Base-by-base conservation (phyloP, 1,140 invertebrate species). In the Semibalanus balanoides region DNA sequence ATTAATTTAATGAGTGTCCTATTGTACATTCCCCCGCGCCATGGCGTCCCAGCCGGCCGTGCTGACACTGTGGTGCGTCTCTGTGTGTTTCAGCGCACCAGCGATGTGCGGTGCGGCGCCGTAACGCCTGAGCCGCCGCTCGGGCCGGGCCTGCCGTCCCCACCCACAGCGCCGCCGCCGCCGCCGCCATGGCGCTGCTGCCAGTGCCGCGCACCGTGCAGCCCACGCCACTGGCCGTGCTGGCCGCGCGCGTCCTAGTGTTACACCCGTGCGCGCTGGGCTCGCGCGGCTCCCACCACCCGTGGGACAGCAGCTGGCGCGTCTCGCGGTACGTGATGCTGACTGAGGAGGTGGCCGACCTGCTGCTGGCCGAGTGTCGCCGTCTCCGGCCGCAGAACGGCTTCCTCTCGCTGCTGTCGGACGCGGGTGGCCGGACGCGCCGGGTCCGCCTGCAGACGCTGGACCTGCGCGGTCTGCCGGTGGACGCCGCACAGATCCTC, bases 351-450 rank as follows among this genome's bases (percentile, higher is more conserved):
- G n/a, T 72, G 70, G 70, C 28, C 70, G 70, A 72, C 70, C 29
- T 72, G 70, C 29, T 72, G 28, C 70, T 72, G 70, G 25, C 25
- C 70, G 70, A 72, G 29, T 72, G 70, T 19, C 70, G 70, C 70
- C 28, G 28, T 3, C 70, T 72, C 3, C 11, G 28, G 28, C 29
- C 70, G 70, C 29, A 11, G 11, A 29, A 30, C 70, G n/a, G 11
- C 70, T 28, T 30, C n/a, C 25, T 72, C 70, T 30, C n/a, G 29
- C 70, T 72, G n/a, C 70, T 72, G n/a, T 28, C 22, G 11, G 29
- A 30, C 25, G 51, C 51, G 11, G 51, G 35, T 40, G 35, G 51
- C 51, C 51, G 51, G 11, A 72, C n/a, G n/a, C n/a, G 28, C 25
- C 70, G 70, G 3, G 29, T 30, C 19, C 70, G 70, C n/a, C 28